These are phyloP conservation scores for Tanypteryx hageni DNA, from an alignment of 2,888 invertebrate genomes.

Conservation along the genomic window DNA sequence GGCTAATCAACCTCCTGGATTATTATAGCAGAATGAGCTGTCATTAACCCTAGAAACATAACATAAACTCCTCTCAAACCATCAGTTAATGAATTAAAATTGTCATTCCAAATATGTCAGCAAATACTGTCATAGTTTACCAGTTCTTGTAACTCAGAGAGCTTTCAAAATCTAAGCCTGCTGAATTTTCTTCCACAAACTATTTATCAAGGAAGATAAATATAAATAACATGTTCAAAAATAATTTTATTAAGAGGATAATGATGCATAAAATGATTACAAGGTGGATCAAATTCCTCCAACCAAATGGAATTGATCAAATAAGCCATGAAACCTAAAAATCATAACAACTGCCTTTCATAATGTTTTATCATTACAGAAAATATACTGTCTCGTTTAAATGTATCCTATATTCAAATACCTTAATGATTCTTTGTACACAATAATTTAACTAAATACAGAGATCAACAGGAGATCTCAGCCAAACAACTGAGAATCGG, in stretches of 20 bases:
- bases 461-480: slow-evolving; percentile 50
- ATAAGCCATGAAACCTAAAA: slow-evolving; percentile 45
- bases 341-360: slow-evolving; percentile 21
- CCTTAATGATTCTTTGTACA: slow-evolving; percentile 50
- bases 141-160: no score
- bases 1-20: no score
- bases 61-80: no score
- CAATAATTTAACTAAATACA: slow-evolving; percentile 58
- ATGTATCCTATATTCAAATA: slow-evolving; percentile 53
- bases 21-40: no score
- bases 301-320: slow-evolving; percentile 51
- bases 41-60: no score
- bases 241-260: slow-evolving; percentile 43
- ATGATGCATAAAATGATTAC: slow-evolving; percentile 16
- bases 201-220: no score
- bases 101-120: no score
- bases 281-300: slow-evolving; percentile 26
- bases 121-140: no score
- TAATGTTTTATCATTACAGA: slow-evolving; percentile 52
- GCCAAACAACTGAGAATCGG: slow-evolving; percentile 38
- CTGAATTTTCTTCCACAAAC: no score
- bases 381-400: slow-evolving; percentile 38
- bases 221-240: slow-evolving; percentile 26
- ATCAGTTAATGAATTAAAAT: no score
- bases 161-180: no score